These are phyloP conservation scores for Ptilorrhoa leucosticta DNA, from an alignment of 2,113 vertebrate genomes.

Conservation along the genomic window DNA sequence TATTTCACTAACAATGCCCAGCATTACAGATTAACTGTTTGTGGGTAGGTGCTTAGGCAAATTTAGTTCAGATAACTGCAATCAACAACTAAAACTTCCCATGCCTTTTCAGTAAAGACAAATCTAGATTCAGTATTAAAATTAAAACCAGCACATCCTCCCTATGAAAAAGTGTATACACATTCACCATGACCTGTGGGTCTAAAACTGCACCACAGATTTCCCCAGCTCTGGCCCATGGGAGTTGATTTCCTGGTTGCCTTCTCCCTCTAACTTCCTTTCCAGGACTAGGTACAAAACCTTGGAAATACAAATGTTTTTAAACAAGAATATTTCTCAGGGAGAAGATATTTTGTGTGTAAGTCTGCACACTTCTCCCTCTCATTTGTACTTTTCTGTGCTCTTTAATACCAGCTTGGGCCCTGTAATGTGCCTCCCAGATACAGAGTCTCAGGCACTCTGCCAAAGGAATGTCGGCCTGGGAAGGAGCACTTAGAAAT, in stretches of 20 bases:
- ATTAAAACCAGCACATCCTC: neutral
- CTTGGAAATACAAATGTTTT: neutral
- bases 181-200: neutral
- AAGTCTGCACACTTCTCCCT: neutral
- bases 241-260: neutral
- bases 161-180: neutral
- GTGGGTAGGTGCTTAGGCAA: neutral
- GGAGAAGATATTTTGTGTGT: neutral
- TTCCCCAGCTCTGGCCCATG: neutral
- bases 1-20: neutral
- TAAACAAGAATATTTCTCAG: neutral
- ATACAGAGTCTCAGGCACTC: slow-evolving; percentile 10
- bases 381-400: neutral
- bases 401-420: neutral
- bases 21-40: slow-evolving; percentile 25
- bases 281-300: neutral
- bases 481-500: slow-evolving; percentile 3
- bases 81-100: neutral
- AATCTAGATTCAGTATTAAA: neutral
- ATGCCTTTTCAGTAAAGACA: neutral
- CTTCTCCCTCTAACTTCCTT: neutral
- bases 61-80: neutral
- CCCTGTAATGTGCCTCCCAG: neutral
- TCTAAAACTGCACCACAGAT: neutral
- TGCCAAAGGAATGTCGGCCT: slow-evolving; percentile 23